phyloP scores from a whole-genome alignment of 2,797 vertebrate genomes.

The Chiloscyllium punctatum region DNA sequence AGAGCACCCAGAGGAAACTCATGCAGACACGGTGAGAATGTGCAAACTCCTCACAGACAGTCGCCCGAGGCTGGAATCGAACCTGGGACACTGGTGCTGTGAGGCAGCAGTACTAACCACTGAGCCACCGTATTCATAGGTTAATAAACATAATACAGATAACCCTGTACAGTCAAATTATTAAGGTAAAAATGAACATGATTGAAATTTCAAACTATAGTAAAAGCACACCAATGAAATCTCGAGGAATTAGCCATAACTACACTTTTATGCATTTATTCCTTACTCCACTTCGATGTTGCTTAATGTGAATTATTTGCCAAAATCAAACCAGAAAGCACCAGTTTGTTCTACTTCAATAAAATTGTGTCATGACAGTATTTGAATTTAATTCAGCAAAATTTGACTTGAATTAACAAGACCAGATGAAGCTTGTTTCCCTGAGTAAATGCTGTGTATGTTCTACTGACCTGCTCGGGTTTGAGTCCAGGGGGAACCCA shows the following conservation, averaged over 20 bases:
- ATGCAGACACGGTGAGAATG: too few species aligned
- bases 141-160: background rate
- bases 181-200: background rate
- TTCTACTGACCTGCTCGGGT: conserved; percentile 32
- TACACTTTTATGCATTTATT: background rate
- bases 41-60: too few species aligned
- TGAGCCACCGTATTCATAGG: too few species aligned
- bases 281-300: background rate
- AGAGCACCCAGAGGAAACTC: too few species aligned
- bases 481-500: conserved; percentile 41
- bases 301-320: background rate
- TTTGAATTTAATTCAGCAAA: background rate
- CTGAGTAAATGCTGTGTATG: too few species aligned
- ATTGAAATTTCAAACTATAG: background rate
- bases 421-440: background rate
- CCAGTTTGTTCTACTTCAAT: background rate
- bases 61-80: too few species aligned
- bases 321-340: background rate
- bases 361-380: background rate
- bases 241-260: background rate
- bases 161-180: background rate
- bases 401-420: background rate
- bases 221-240: background rate
- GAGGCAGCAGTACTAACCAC: too few species aligned
- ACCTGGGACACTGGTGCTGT: too few species aligned